phyloP scores from a whole-genome alignment of 2,113 vertebrate genomes.

The Tor tambroides region DNA sequence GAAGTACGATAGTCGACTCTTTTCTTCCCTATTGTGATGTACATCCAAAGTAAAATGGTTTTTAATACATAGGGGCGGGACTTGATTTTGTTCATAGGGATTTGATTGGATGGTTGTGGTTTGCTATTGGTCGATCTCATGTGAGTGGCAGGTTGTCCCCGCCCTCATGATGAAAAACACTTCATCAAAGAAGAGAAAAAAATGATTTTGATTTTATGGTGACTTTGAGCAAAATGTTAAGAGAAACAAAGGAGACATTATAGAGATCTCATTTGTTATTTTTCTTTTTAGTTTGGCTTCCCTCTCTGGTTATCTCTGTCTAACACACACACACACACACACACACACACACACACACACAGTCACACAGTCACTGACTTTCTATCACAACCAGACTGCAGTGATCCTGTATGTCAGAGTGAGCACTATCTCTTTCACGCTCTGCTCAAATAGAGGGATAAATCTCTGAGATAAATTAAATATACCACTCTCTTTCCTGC shows the following conservation, averaged over 20 bases:
- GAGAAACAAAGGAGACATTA: neutral
- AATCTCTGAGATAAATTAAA: conserved; percentile 27
- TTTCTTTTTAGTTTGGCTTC: neutral
- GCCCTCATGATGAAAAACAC: neutral
- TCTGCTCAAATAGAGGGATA: conserved; percentile 8
- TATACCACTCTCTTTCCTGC: conserved; percentile 11
- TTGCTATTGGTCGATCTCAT: neutral
- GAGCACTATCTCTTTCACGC: neutral
- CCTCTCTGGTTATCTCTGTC: neutral
- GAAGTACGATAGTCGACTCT: too few species aligned
- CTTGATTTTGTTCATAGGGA: neutral
- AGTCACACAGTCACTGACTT: neutral
- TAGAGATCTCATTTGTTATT: neutral
- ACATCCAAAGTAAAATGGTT: neutral
- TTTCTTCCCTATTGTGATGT: neutral
- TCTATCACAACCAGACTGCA: conserved; percentile 16
- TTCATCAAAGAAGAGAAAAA: neutral
- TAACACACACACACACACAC: neutral
- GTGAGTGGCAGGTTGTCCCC: neutral
- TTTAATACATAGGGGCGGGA: neutral
- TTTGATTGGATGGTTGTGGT: neutral
- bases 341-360: neutral
- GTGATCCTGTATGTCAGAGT: neutral
- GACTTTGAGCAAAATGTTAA: neutral
- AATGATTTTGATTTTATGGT: neutral